A percentile compares a stretch with the other conserved stretches of the same genome.
Conservation (phyloP, 2,797 vertebrate genomes). For the Rhabdophis nuchalis region DNA sequence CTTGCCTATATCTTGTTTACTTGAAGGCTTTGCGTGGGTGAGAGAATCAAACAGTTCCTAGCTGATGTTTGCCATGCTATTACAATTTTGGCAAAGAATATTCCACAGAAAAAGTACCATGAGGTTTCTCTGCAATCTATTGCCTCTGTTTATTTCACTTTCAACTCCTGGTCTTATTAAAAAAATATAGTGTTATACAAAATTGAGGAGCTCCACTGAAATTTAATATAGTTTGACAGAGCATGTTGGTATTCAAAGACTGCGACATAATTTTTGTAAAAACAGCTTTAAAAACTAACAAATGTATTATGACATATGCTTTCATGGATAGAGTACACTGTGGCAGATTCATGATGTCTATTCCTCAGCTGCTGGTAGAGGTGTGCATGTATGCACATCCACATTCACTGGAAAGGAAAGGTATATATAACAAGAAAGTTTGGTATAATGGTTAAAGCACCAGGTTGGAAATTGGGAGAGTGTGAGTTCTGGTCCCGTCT, state of each 20-base stretch:
- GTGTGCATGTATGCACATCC: neutral
- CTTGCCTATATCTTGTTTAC: constrained; percentile 26
- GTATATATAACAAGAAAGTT: neutral
- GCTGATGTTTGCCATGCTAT: constrained; percentile 36
- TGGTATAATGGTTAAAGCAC: neutral
- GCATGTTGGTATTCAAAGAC: neutral
- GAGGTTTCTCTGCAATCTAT: constrained; percentile 15
- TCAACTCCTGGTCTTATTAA: neutral
- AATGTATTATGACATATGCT: neutral
- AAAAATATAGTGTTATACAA: constrained; percentile 7
- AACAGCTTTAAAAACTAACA: neutral
- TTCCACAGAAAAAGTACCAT: constrained; percentile 29
- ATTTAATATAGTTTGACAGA: constrained; percentile 26
- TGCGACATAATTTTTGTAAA: neutral
- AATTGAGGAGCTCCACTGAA: neutral
- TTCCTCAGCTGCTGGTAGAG: too few relatives aligned
- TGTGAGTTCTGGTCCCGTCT: neutral
- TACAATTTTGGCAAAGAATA: constrained; percentile 19
- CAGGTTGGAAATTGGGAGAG: neutral
- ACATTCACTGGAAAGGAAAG: neutral
- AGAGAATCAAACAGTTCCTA: constrained; percentile 9
- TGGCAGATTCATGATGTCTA: neutral
- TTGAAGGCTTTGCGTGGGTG: constrained; percentile 9
- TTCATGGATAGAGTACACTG: neutral
- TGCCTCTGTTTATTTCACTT: constrained; percentile 41